These are phyloP conservation scores for Dipodomys merriami DNA, from an alignment of 2,113 vertebrate genomes.

Conservation along the genomic window DNA sequence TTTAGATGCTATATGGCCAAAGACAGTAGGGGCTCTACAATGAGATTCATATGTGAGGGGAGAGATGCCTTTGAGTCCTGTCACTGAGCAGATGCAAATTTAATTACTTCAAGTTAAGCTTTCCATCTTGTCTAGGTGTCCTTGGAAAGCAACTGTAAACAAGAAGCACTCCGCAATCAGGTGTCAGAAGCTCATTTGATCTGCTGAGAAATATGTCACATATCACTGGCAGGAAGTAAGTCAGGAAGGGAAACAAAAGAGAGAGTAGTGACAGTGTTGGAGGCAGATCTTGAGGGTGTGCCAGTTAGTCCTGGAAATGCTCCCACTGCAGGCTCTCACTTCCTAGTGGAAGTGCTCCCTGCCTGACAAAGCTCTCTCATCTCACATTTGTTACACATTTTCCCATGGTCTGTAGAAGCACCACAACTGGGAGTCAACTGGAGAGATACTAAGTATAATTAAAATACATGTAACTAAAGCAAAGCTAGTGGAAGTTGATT, in stretches of 20 bases:
- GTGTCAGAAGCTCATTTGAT: constrained; percentile 97
- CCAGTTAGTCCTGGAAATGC: constrained; percentile 91
- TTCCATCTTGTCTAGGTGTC: constrained; percentile 92
- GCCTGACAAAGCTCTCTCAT: constrained; percentile 86
- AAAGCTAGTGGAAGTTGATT: constrained; percentile 31
- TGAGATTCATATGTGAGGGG: constrained; percentile 85
- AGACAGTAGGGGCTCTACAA: constrained; percentile 84
- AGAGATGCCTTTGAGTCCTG: constrained; percentile 86
- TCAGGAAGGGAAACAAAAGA: constrained; percentile 92
- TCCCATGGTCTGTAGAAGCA: constrained; percentile 82
- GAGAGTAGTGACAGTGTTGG: constrained; percentile 91
- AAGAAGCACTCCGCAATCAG: constrained; percentile 94
- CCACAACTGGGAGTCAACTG: constrained; percentile 78
- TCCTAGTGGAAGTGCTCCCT: constrained; percentile 85
- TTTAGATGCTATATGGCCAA: constrained; percentile 83
- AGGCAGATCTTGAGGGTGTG: constrained; percentile 90
- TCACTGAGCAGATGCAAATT: constrained; percentile 96
- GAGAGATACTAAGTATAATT: constrained; percentile 58
- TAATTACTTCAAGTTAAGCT: constrained; percentile 95
- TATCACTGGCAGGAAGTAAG: constrained; percentile 94
- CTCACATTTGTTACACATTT: constrained; percentile 87
- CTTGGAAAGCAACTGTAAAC: constrained; percentile 94
- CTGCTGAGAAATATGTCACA: constrained; percentile 95
- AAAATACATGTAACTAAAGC: constrained; percentile 62
- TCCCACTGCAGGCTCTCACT: constrained; percentile 85